Conservation (phyloP, 2,113 vertebrate genomes). For the Laticauda colubrina region DNA sequence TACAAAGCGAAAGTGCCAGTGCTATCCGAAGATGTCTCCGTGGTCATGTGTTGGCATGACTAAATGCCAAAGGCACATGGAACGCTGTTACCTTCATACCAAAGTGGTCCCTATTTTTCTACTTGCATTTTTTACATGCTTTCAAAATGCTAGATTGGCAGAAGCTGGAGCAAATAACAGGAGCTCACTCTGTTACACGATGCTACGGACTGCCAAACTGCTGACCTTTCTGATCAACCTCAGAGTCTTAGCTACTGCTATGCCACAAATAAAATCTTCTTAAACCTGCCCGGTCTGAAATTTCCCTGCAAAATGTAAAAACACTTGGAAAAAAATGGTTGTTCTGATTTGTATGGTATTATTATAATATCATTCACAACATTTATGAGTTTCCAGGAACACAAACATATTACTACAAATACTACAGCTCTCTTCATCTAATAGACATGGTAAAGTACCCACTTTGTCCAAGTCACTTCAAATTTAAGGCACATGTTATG, state of each 20-base stretch:
- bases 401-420: neutral
- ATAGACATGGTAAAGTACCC: neutral
- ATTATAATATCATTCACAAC: neutral
- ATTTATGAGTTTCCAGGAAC: neutral
- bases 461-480: neutral
- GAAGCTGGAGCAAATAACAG: too few species aligned
- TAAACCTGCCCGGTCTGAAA: neutral
- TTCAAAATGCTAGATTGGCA: too few species aligned
- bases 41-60: too few species aligned
- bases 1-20: too few species aligned
- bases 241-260: neutral
- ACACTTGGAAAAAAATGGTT: neutral
- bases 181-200: neutral
- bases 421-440: neutral
- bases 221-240: too few species aligned
- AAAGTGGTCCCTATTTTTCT: too few species aligned
- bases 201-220: too few species aligned
- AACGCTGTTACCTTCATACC: too few species aligned
- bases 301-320: neutral
- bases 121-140: neutral
- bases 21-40: too few species aligned
- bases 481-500: neutral
- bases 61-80: too few species aligned
- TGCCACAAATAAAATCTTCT: neutral
- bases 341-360: neutral